phyloP scores from a whole-genome alignment of 2,113 vertebrate genomes.

The Psittacula cyanocephala region DNA sequence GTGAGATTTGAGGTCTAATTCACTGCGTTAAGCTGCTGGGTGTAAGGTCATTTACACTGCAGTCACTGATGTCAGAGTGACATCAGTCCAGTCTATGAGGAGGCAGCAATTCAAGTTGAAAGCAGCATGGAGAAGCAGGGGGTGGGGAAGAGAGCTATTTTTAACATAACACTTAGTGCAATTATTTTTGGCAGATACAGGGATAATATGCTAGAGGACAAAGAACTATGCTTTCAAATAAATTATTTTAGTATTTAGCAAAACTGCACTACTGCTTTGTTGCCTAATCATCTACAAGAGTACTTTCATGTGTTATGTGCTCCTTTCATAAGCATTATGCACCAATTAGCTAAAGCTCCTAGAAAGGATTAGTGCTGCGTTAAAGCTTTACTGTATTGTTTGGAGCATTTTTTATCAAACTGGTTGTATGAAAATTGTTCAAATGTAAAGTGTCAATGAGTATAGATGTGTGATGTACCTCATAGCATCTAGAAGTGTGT shows the following conservation, averaged over 20 bases:
- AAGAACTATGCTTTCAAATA: conserved; percentile 13
- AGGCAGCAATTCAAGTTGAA: neutral
- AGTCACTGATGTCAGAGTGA: conserved; percentile 17
- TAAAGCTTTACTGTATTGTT: neutral
- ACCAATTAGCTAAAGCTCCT: neutral
- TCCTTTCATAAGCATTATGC: neutral
- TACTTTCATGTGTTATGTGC: neutral
- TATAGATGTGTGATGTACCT: neutral
- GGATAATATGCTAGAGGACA: neutral
- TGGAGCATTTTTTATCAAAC: neutral
- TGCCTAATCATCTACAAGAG: neutral
- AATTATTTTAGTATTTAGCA: conserved; percentile 27
- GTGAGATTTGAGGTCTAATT: neutral
- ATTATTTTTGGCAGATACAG: neutral
- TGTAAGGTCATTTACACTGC: neutral
- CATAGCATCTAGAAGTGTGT: neutral
- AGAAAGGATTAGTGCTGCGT: neutral
- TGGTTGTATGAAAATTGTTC: neutral
- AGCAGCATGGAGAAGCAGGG: neutral
- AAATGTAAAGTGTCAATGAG: neutral
- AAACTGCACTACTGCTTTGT: neutral
- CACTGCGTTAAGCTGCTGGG: neutral
- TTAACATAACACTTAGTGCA: neutral
- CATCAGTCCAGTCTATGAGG: neutral
- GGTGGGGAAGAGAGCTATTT: neutral